Conservation (phyloP, 2,888 invertebrate genomes). For the Agrochola litura region DNA sequence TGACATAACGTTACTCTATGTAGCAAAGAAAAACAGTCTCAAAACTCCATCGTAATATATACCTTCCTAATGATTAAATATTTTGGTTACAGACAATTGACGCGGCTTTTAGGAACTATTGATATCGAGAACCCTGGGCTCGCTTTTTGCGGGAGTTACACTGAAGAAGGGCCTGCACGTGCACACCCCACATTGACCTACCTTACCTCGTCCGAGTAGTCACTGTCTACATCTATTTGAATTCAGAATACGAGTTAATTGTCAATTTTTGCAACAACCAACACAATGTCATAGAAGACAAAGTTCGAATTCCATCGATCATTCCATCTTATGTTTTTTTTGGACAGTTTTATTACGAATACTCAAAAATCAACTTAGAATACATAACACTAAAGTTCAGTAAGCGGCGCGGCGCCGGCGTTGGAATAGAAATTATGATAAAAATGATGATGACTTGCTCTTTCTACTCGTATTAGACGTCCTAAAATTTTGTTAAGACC, state of each 20-base stretch:
- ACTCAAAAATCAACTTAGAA: background rate
- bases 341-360: background rate
- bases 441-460: background rate
- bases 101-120: conserved; percentile 1
- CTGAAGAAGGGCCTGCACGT: background rate
- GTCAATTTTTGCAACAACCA: background rate
- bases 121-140: background rate
- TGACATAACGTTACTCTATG: background rate
- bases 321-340: too few relatives aligned
- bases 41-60: background rate
- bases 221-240: background rate
- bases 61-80: background rate
- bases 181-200: background rate
- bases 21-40: background rate
- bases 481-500: too few relatives aligned
- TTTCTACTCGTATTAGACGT: background rate
- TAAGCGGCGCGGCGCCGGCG: background rate
- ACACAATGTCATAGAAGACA: background rate
- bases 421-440: background rate
- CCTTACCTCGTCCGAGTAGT: background rate
- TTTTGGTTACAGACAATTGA: conserved; percentile 30
- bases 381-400: background rate
- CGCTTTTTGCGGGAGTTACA: too few relatives aligned
- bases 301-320: background rate
- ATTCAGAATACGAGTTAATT: background rate